Base-by-base conservation (phyloP, 2,797 vertebrate species). In the Onychomys leucogaster region DNA sequence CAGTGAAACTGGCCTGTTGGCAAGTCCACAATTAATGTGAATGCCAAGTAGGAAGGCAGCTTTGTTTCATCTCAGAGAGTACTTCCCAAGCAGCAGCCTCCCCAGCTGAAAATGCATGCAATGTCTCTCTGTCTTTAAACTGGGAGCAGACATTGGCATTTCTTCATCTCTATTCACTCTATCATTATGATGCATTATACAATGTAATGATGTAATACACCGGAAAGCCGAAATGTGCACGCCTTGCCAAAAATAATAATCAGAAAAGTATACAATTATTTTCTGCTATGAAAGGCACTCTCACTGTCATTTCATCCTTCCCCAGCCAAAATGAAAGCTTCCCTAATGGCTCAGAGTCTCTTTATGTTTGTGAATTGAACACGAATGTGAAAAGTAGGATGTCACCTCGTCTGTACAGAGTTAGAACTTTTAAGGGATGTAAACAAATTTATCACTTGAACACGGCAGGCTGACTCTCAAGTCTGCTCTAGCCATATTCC, bases 121-220 rank as follows among this genome's bases (percentile, higher is more conserved):
- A 93, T 96, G 96, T 97, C 98, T 98, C 98, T 97, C 97, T 98
- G 98, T 98, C 98, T 97, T 98, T 98, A 98, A 98, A 98, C 98
- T 99, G 98, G 98, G 98, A 98, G 98, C 98, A 98, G 98, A 98
- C 98, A 96, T 98, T 98, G 98, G 98, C 98, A 98, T 98, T 98
- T 98, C 98, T 98, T 98, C 97, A 75, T 98, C 98, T 97, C 98
- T 97, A 98, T 98, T 98, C 99, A 99, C 98, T 99, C 98, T 98
- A 98, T 98, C 98, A 99, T 99, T 99, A 99, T 99, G 99, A 99
- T 99, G 98, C 98, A 98, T 99, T 99, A 99, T 98, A 98, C 98
- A 98, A 98, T 96, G 98, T 98, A 99, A 99, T 99, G 98, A 99
- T 99, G 99, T 99, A 99, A 99, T 98, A 99, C 52, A 82, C 98